Evolutionary conservation across 2,113 vertebrate species (phyloP).

Genomic region (Leuciscus idus): DNA sequence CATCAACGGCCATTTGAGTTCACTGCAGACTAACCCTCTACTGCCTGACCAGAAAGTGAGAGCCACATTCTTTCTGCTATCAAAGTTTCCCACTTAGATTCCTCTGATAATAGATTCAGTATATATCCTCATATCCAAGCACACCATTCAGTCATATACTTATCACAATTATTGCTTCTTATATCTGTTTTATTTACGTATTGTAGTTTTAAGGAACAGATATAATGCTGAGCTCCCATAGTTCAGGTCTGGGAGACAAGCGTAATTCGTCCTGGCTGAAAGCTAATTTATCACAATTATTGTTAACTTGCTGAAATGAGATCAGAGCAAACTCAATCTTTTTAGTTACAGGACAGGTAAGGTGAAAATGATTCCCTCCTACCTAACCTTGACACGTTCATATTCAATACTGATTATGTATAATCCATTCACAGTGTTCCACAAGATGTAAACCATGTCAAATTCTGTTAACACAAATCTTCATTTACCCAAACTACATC

Average conservation of each 20-base stretch:
- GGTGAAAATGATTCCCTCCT: background rate
- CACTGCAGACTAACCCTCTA: slow-evolving; percentile 99
- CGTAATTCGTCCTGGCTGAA: slow-evolving; percentile 85
- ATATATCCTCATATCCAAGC: background rate
- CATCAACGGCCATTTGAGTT: slow-evolving; percentile 99
- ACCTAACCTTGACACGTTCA: background rate
- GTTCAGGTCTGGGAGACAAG: slow-evolving; percentile 74
- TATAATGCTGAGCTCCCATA: slow-evolving; percentile 49
- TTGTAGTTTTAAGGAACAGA: slow-evolving; percentile 15
- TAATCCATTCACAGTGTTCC: background rate
- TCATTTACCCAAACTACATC: background rate
- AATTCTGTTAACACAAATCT: background rate
- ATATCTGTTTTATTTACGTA: slow-evolving; percentile 41
- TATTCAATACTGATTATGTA: background rate
- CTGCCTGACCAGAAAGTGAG: slow-evolving; percentile 99
- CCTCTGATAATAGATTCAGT: background rate
- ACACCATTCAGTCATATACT: background rate
- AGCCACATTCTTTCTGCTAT: slow-evolving; percentile 41
- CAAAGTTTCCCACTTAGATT: background rate
- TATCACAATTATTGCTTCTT: background rate
- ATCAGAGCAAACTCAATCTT: slow-evolving; percentile 83
- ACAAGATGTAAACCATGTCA: background rate
- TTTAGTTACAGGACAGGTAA: slow-evolving; percentile 75
- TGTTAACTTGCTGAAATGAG: slow-evolving; percentile 85
- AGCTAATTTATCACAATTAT: slow-evolving; percentile 93